Percentiles rank a stretch among this genome's conserved stretches.
phyloP scores from a whole-genome alignment of 1,140 invertebrate genomes.

The Drosophila pseudoananassae region DNA sequence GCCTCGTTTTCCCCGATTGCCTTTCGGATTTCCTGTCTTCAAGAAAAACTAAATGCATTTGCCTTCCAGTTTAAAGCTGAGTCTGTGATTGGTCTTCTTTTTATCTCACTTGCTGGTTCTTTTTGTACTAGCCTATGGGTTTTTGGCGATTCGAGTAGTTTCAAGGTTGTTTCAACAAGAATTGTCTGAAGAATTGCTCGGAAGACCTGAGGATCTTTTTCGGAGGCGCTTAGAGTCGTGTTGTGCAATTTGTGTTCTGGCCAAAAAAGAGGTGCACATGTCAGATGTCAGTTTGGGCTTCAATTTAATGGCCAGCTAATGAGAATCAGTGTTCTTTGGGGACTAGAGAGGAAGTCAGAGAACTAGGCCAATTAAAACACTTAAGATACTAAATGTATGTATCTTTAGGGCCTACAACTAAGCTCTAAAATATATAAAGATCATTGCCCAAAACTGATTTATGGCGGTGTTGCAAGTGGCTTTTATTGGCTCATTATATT shows the following conservation, averaged over 20 bases:
- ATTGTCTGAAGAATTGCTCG: background rate
- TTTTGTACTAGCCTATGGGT: conserved; percentile 26
- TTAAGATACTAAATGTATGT: background rate
- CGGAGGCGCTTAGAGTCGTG: conserved; percentile 23
- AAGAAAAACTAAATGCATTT: conserved; percentile 36
- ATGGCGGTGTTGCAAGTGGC: conserved; percentile 10
- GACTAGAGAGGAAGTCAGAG: background rate
- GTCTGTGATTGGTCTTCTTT: conserved; percentile 34
- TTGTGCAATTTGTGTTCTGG: conserved; percentile 47
- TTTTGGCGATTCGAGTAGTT: conserved; percentile 57
- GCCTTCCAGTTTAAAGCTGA: conserved; percentile 23
- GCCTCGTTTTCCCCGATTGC: conserved; percentile 59
- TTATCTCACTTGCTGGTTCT: conserved; percentile 14
- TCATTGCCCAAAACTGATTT: conserved; percentile 18
- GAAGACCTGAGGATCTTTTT: conserved; percentile 33
- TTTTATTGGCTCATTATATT: conserved; percentile 23
- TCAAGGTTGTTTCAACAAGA: conserved; percentile 56
- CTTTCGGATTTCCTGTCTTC: conserved; percentile 65
- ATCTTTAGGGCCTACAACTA: background rate
- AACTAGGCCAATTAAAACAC: conserved; percentile 20
- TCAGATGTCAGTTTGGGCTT: conserved; percentile 44
- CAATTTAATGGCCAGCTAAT: conserved; percentile 19
- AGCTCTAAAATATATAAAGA: background rate
- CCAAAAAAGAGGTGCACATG: conserved; percentile 48
- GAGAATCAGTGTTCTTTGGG: background rate